Evolutionary conservation across 2,888 invertebrate genomes (phyloP).

Genomic region (Acanthosepion esculentum): DNA sequence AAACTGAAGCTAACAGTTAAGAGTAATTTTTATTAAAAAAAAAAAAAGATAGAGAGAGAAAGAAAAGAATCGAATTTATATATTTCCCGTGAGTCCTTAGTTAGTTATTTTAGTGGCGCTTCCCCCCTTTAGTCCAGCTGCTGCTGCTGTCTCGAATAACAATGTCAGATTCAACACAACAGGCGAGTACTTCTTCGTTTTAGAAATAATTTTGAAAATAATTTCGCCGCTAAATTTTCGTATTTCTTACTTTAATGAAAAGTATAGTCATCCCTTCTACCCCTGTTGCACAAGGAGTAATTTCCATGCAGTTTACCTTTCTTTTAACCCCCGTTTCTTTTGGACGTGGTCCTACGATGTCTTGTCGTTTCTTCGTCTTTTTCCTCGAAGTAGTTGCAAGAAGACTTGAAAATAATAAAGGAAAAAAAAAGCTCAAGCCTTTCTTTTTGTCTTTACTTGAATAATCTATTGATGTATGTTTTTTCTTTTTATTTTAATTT

Average conservation of each 20-base stretch:
- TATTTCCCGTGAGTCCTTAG: not conserved
- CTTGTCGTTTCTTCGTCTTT: not conserved
- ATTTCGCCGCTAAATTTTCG: not conserved
- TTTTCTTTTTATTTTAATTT: not conserved
- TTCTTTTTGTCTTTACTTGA: not conserved
- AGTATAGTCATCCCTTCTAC: not conserved
- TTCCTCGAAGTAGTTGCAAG: not conserved
- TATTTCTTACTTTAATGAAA: not conserved
- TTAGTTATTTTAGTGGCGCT: not conserved
- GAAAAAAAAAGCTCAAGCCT: not conserved
- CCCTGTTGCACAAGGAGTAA: not conserved
- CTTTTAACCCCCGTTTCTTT: not conserved
- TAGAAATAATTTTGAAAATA: not conserved
- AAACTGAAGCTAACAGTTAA: not conserved
- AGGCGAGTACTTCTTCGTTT: slow-evolving; percentile 43
- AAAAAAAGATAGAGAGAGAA: not conserved
- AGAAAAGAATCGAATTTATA: not conserved
- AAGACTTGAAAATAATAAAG: not conserved
- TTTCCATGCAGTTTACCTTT: not conserved
- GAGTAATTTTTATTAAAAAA: not conserved
- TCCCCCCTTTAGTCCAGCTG: not conserved
- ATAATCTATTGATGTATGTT: not conserved
- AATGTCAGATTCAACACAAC: slow-evolving; percentile 45
- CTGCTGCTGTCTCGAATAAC: slow-evolving; percentile 39
- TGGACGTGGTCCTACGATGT: not conserved